Base-by-base conservation (phyloP, 1,140 invertebrate species). In the Zophobas atratus region DNA sequence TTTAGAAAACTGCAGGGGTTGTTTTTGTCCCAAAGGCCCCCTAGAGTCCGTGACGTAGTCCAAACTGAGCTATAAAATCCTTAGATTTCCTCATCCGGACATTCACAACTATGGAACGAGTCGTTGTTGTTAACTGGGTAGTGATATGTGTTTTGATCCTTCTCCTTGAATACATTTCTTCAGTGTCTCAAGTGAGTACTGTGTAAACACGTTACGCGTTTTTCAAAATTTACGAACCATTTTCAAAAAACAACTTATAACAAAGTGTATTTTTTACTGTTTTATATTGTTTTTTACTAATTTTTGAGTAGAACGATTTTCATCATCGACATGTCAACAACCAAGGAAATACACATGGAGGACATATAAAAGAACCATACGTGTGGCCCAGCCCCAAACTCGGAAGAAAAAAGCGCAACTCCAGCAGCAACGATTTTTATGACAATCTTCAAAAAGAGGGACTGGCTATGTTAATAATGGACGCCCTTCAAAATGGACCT, bases 1-100 rank as follows among this genome's bases (percentile, higher is more conserved):
- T 76, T 76, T 76, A 56, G 5, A 70, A 76, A 51, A 57, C 79
- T 38, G 77, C 74, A 77, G 79, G 79, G 79, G 79, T 81, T 81
- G 79, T 81, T 79, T 76, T 81, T 43, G 77, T 72, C 20, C 20
- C 20, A 48, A 43, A 60, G 77, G 77, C 79, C 74, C 63, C 79
- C 74, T 77, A 75, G 55, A 60, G 79, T 1, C 67, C 35, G 57
- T 74, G 49, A 76, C 77, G 75, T 46, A 71, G n/a, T 8, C 36
- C 55, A 35, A 41, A 71, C 70, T 34, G 55, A 20, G 20, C 20
- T 80, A 80, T 80, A 80, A 78, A 80, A 80, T 53, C 60, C 34
- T 43, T 55, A 48, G 38, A 53, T 51, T 33, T 77, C 46, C 53
- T 55, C 20, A 20, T 20, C 20, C 20, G n/a, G 46, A 55, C 57